A percentile compares a stretch with the other conserved stretches of the same genome.
Conservation (phyloP, 2,797 vertebrate species). For the Meriones psammophilus region DNA sequence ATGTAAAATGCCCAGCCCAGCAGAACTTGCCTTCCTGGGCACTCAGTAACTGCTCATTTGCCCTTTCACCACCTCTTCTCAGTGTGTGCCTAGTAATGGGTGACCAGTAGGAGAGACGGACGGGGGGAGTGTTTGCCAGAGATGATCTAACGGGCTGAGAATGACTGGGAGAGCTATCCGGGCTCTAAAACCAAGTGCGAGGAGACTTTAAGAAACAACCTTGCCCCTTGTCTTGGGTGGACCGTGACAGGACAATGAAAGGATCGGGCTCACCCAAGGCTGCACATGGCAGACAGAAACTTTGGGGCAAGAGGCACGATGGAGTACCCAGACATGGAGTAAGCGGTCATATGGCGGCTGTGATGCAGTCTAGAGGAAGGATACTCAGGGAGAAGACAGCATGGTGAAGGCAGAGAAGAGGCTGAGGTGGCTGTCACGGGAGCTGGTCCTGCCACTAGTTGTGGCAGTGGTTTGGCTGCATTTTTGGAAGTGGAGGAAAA, state of each 20-base stretch:
- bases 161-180: background rate
- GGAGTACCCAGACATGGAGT: background rate
- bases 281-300: background rate
- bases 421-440: background rate
- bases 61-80: background rate
- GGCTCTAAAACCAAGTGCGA: slow-evolving; percentile 23
- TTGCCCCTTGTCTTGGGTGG: slow-evolving; percentile 20
- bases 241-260: background rate
- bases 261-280: background rate
- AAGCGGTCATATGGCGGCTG: background rate
- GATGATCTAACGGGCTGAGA: slow-evolving; percentile 12
- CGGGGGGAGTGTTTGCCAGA: background rate
- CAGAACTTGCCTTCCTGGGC: background rate
- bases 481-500: background rate
- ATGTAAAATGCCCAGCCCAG: background rate
- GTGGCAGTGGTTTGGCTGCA: background rate
- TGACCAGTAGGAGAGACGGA: background rate
- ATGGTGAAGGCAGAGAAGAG: background rate
- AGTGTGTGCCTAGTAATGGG: background rate
- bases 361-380: background rate
- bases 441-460: rapidly evolving
- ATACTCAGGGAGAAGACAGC: background rate
- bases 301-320: background rate
- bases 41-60: background rate
- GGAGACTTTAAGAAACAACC: slow-evolving; percentile 45